Conservation (phyloP, 1,140 invertebrate species). For the Tenebrio molitor region DNA sequence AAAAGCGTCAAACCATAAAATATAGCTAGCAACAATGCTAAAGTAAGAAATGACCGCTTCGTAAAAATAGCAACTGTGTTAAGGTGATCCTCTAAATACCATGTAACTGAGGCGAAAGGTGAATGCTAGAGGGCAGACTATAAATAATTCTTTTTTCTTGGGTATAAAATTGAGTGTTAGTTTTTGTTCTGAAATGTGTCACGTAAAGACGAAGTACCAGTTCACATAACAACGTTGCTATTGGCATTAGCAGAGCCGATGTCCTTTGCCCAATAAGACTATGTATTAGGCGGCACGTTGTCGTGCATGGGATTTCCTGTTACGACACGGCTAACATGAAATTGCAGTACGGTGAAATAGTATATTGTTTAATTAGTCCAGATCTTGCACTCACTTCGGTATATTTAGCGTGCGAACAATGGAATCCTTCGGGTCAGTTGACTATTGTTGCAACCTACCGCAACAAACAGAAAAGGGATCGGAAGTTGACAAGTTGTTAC, state of each 20-base stretch:
- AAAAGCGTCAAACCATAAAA: too few relatives aligned
- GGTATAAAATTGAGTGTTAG: background rate
- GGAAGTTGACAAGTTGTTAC: too few relatives aligned
- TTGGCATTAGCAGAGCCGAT: constrained; percentile 7
- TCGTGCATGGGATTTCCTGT: constrained; percentile 26
- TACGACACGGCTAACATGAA: constrained; percentile 10
- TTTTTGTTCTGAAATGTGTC: constrained; percentile 19
- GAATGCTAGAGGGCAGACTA: constrained; percentile 1
- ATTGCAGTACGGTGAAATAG: constrained; percentile 3
- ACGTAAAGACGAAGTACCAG: constrained; percentile 4
- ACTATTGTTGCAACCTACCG: too few relatives aligned
- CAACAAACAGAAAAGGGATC: too few relatives aligned
- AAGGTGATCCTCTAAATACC: constrained; percentile 11
- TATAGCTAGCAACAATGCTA: background rate
- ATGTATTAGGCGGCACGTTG: too few relatives aligned
- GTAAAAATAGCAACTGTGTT: constrained; percentile 26
- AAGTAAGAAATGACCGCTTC: background rate
- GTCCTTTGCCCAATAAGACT: background rate
- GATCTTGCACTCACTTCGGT: background rate
- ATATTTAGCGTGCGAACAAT: too few relatives aligned
- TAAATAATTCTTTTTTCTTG: constrained; percentile 15
- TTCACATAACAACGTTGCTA: constrained; percentile 30
- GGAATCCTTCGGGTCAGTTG: too few relatives aligned
- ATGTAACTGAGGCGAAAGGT: constrained; percentile 4
- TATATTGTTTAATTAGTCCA: background rate